Evolutionary conservation across 1,140 invertebrate genomes (phyloP).

Genomic region (Brachionus asplanchnoidis): DNA sequence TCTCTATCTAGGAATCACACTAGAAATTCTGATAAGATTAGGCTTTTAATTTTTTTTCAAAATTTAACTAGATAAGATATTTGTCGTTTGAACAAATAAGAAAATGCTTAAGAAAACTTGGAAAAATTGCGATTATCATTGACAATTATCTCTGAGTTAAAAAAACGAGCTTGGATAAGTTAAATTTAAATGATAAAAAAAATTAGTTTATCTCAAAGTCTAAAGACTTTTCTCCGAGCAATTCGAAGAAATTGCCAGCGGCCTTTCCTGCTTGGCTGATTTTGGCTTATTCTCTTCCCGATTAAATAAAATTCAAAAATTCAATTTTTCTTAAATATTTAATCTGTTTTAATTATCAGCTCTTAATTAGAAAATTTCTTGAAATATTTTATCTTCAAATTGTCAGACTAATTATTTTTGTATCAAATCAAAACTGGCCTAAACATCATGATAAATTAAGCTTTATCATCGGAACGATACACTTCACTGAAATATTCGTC

Average conservation of each 20-base stretch:
- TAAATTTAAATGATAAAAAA: not conserved
- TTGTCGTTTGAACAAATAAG: not conserved
- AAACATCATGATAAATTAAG: not conserved
- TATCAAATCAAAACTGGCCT: not conserved
- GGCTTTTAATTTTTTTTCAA: not conserved
- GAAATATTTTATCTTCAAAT: not conserved
- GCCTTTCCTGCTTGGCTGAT: not conserved
- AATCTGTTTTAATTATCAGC: not conserved
- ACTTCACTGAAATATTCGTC: not conserved
- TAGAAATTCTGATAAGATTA: not conserved
- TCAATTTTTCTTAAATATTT: not conserved
- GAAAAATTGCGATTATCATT: not conserved
- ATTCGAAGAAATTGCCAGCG: not conserved
- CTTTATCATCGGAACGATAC: not conserved
- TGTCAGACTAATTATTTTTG: not conserved
- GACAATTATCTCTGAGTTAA: not conserved
- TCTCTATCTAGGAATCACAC: not conserved
- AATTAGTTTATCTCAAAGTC: not conserved
- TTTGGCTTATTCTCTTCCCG: not conserved
- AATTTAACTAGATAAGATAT: not conserved
- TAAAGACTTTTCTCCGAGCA: not conserved
- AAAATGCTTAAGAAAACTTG: not conserved
- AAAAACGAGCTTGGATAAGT: not conserved
- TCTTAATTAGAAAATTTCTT: not conserved
- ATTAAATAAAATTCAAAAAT: not conserved